phyloP scores from a whole-genome alignment of 2,888 invertebrate genomes.

The Drosophila mulleri region DNA sequence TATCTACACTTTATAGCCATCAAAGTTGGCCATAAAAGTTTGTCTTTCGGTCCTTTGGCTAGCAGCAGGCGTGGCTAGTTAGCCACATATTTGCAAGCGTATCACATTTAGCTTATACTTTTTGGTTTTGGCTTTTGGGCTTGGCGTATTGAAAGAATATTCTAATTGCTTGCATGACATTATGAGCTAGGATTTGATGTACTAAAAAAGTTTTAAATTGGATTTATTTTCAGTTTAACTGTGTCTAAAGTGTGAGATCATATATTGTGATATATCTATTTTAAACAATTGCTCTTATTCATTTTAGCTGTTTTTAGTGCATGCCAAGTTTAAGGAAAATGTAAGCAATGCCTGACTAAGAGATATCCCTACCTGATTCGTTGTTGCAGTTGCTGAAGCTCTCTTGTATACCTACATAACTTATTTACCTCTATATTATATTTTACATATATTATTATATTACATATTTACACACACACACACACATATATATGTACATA shows the following conservation, averaged over 20 bases:
- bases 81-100: background rate
- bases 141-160: background rate
- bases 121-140: background rate
- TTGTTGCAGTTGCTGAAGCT: background rate
- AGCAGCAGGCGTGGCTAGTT: slow-evolving; percentile 4
- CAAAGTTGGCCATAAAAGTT: slow-evolving; percentile 19
- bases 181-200: background rate
- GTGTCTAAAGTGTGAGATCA: no score
- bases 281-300: no score
- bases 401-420: background rate
- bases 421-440: background rate
- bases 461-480: no score
- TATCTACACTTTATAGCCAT: slow-evolving; percentile 5
- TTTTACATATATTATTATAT: no score
- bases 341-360: background rate
- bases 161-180: background rate
- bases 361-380: background rate
- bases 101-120: background rate
- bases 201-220: background rate
- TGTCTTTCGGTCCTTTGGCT: background rate
- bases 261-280: no score
- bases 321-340: background rate
- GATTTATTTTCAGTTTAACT: background rate
- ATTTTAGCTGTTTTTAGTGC: background rate
- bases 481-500: background rate